Percentiles rank a stretch among this genome's conserved stretches.
Evolutionary conservation across 2,113 vertebrate species (phyloP).

Genomic region (Coregonus clupeaformis): DNA sequence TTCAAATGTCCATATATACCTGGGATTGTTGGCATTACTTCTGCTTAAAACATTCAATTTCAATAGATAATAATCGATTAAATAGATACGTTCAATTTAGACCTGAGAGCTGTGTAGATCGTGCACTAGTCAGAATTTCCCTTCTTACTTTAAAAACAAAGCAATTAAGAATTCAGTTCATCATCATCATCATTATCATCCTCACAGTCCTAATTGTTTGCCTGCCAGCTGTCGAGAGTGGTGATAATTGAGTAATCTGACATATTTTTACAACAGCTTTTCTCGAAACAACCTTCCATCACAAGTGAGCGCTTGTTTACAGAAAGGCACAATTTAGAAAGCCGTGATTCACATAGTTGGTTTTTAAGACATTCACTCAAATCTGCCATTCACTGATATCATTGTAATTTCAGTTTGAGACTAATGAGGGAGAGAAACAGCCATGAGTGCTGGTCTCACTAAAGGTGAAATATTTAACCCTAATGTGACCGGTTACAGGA

Average conservation of each 20-base stretch:
- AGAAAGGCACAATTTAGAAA: conserved; percentile 42
- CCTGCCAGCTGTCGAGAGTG: conserved; percentile 76
- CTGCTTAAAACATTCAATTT: too few relatives aligned
- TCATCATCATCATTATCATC: conserved; percentile 62
- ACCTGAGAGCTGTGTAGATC: not conserved
- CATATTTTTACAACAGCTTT: conserved; percentile 67
- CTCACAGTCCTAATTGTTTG: conserved; percentile 74
- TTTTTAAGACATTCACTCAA: conserved; percentile 13
- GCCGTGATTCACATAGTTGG: conserved; percentile 7
- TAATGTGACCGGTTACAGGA: too few relatives aligned
- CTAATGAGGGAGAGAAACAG: not conserved
- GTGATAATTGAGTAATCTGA: conserved; percentile 76
- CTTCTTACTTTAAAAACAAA: conserved; percentile 66
- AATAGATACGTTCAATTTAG: too few relatives aligned
- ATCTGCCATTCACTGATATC: conserved; percentile 4
- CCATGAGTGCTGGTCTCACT: not conserved
- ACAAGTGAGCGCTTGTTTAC: conserved; percentile 27
- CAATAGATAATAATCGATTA: too few relatives aligned
- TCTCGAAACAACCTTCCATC: conserved; percentile 48
- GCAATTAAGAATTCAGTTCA: conserved; percentile 68
- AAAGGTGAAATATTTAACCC: conserved; percentile 13
- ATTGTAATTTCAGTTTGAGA: not conserved
- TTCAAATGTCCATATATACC: too few relatives aligned
- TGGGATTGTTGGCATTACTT: too few relatives aligned
- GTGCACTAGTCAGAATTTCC: conserved; percentile 37